Percentiles rank a stretch among this genome's conserved stretches.
Conservation (phyloP, 2,113 vertebrate genomes). For the Acrocephalus kingi region DNA sequence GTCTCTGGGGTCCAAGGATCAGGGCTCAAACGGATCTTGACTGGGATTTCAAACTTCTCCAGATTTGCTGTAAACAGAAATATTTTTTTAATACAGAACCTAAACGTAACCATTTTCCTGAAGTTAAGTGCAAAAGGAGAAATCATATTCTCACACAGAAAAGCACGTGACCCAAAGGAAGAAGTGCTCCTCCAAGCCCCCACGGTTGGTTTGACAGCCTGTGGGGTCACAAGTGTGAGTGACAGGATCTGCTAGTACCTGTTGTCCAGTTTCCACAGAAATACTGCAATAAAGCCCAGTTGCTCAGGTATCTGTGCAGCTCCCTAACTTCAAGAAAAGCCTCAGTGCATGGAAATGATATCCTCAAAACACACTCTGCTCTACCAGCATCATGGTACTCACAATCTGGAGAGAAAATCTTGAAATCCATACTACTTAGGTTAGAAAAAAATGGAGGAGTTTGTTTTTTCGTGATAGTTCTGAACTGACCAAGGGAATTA, state of each 20-base stretch:
- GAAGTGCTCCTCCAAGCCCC: neutral
- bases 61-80: conserved; percentile 78
- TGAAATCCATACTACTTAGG: neutral
- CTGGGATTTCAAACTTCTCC: conserved; percentile 93
- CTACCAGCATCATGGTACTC: neutral
- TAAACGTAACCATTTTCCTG: neutral
- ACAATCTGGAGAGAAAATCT: neutral
- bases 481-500: neutral
- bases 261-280: neutral
- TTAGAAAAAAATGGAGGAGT: neutral
- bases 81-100: neutral
- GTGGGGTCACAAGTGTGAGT: neutral
- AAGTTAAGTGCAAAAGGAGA: neutral
- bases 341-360: neutral
- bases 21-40: conserved; percentile 88
- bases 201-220: neutral
- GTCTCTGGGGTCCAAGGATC: conserved; percentile 96
- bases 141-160: accelerated
- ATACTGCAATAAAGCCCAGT: neutral
- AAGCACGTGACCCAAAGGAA: accelerated
- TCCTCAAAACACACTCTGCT: neutral
- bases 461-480: neutral
- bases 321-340: neutral
- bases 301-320: neutral
- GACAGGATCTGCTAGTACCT: neutral